Evolutionary conservation across 2,888 invertebrate species (phyloP), one percentile per base, ranked within the genome.

Genomic region (Drosophila mayaguana): DNA sequence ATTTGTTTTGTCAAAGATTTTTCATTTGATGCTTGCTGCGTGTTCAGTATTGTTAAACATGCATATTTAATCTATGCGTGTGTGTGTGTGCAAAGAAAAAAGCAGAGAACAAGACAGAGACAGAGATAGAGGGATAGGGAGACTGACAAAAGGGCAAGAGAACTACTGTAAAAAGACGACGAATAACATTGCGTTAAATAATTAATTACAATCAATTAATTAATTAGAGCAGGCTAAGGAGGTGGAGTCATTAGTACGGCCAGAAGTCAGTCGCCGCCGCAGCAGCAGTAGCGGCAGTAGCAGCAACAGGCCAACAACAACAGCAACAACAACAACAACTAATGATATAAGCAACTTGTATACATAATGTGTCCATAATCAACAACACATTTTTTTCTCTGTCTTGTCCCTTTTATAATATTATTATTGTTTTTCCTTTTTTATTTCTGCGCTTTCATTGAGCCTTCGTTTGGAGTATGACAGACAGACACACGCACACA

Each of bases 171-270:
- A 80, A 80, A 77, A 71, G 76, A 80, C 77, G 63, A 63, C 56
- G 62, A 71, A 70, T 45, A 78, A 75, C 78, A 88, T 73, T 80
- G 74, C 73, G 87, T 83, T 87, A 82, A 80, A 83, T 91, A 89
- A 91, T 90, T 91, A 91, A 91, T 91, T 90, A 88, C 83, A 89
- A 91, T 80, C 80, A 88, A 91, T 90, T 91, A 91, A 91, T 91
- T 91, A 91, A 91, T 91, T 91, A 90, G 80, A 77, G 79, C 80
- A 66, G 67, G 72, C 78, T 54, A 72, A 70, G 71, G 80, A 75
- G 80, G 76, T 14, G 54, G 54, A 25, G 75, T 85, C 85, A 85
- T 85, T 89, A 68, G 57, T 69, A n/a, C n/a, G 16, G 45, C 3
- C 51, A 38, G 34, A 28, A 50, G 48, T 14, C 65, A 71, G 53